These are phyloP conservation scores for Leptinotarsa texana DNA, from an alignment of 1,140 invertebrate species.

Conservation along the genomic window DNA sequence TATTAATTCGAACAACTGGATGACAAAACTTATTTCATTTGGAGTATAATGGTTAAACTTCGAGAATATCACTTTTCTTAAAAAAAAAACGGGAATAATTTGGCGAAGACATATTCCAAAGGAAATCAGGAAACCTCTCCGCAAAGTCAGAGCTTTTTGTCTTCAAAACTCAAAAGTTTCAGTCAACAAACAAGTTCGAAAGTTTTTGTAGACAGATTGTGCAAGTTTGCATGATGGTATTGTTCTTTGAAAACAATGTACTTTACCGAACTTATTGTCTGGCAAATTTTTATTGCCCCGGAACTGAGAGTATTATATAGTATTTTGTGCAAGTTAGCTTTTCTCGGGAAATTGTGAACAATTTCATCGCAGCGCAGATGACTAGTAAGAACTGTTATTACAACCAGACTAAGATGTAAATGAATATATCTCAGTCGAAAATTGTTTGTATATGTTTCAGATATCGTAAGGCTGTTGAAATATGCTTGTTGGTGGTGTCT, in stretches of 20 bases:
- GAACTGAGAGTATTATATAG: constrained; percentile 20
- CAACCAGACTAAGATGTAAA: no score
- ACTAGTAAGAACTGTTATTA: background rate
- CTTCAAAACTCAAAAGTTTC: constrained; percentile 30
- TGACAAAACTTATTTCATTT: background rate
- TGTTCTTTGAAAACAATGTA: constrained; percentile 45
- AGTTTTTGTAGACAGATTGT: constrained; percentile 46
- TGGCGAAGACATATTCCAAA: constrained; percentile 18
- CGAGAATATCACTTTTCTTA: background rate
- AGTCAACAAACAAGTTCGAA: constrained; percentile 44
- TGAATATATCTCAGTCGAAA: no score
- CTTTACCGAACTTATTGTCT: constrained; percentile 42
- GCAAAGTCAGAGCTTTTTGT: constrained; percentile 24
- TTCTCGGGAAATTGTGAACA: constrained; percentile 13
- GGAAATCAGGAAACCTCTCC: constrained; percentile 30
- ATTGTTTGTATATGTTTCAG: no score
- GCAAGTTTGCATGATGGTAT: constrained; percentile 45
- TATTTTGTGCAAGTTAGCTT: constrained; percentile 17
- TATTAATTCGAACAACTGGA: background rate
- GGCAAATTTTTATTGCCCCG: constrained; percentile 44
- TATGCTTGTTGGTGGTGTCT: no score
- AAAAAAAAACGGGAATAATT: constrained; percentile 10
- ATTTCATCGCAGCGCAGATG: constrained; percentile 7
- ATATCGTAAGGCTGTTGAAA: no score
- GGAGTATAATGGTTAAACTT: background rate